Evolutionary conservation across 2,888 invertebrate genomes (phyloP).

Genomic region (Sympetrum striolatum): DNA sequence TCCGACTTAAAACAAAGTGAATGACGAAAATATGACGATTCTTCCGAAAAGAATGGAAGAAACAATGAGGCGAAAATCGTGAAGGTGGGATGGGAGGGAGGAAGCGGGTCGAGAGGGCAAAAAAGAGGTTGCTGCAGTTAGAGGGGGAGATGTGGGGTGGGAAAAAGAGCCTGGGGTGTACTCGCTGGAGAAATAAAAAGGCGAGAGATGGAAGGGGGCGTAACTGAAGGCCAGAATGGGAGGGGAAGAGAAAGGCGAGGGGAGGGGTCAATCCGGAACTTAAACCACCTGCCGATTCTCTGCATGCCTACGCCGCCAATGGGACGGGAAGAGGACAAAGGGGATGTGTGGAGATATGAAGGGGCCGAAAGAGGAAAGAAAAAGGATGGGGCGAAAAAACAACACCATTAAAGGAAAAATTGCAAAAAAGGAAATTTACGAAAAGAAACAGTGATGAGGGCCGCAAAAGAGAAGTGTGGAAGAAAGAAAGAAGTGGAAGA

Average conservation of each 20-base stretch:
- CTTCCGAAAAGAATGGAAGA: neutral
- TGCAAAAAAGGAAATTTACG: neutral
- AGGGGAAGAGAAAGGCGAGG: neutral
- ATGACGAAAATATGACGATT: neutral
- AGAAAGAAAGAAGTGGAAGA: neutral
- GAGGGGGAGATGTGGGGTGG: neutral
- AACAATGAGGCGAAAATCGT: neutral
- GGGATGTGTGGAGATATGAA: neutral
- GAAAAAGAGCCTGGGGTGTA: neutral
- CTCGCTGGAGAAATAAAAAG: neutral
- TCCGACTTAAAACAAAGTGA: neutral
- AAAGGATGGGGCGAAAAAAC: neutral
- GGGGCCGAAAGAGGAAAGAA: neutral
- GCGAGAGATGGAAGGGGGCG: neutral
- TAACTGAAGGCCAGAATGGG: neutral
- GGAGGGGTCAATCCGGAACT: constrained; percentile 56
- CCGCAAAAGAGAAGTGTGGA: neutral
- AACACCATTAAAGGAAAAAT: neutral
- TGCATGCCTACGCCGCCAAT: constrained; percentile 68
- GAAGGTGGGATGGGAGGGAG: neutral
- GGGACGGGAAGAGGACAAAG: neutral
- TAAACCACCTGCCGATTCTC: constrained; percentile 58
- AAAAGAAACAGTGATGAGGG: neutral
- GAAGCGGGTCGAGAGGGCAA: neutral
- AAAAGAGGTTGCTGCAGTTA: neutral